A percentile compares a stretch with the other conserved stretches of the same genome.
phyloP scores from a whole-genome alignment of 53 echinoderm and acorn worm genomes.

The Arbacia lixula region DNA sequence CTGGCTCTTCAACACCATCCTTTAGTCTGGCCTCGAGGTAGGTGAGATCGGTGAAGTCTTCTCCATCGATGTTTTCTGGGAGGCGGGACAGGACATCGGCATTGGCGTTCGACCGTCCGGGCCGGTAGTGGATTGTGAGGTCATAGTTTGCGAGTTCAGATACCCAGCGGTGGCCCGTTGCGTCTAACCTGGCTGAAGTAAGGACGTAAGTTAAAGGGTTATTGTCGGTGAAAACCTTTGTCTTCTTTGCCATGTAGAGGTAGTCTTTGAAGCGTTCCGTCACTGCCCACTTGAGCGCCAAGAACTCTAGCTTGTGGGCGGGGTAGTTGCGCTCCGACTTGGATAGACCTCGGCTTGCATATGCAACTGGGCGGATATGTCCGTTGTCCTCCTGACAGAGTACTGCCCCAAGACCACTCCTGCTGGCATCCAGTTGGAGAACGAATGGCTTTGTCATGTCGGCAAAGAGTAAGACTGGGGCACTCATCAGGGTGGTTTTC shows the following conservation, averaged over 20 bases:
- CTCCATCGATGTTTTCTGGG: neutral
- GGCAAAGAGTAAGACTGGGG: constrained; percentile 68
- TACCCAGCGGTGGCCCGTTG: constrained; percentile 70
- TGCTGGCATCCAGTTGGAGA: constrained; percentile 65
- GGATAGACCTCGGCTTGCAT: constrained; percentile 67
- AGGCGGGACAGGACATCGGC: constrained; percentile 65
- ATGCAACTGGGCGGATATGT: constrained; percentile 63
- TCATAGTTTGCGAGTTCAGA: constrained; percentile 59
- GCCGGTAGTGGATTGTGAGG: constrained; percentile 64
- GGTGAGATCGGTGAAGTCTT: constrained; percentile 24
- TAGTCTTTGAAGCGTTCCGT: constrained; percentile 67
- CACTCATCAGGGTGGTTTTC: constrained; percentile 35
- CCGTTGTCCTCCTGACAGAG: constrained; percentile 58
- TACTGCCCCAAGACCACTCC: constrained; percentile 68
- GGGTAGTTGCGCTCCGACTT: constrained; percentile 70
- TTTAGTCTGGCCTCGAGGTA: constrained; percentile 22
- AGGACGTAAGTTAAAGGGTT: constrained; percentile 68
- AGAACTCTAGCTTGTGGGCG: constrained; percentile 68
- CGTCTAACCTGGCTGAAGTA: constrained; percentile 60
- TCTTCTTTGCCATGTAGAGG: constrained; percentile 56
- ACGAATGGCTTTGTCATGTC: constrained; percentile 61
- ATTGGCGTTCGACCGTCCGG: constrained; percentile 48
- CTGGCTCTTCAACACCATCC: constrained; percentile 2
- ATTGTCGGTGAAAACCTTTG: constrained; percentile 68
- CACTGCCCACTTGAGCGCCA: constrained; percentile 61